Conservation (phyloP, 2,888 invertebrate genomes). For the Cheilosia variabilis region DNA sequence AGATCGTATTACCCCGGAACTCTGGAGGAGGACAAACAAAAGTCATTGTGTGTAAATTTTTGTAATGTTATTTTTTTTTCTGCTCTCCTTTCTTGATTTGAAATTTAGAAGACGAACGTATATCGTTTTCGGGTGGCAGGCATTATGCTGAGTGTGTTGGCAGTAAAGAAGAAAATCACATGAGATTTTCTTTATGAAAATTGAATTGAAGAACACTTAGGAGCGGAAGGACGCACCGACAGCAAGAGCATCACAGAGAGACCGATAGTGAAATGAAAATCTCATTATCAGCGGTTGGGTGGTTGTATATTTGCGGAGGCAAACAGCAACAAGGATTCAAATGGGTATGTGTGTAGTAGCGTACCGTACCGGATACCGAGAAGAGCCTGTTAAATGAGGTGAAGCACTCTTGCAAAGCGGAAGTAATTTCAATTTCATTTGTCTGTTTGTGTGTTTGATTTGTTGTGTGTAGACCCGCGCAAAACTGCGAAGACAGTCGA, state of each 20-base stretch:
- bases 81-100: conserved; percentile 11
- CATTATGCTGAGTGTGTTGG: conserved; percentile 42
- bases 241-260: conserved; percentile 8
- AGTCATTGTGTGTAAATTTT: conserved; percentile 47
- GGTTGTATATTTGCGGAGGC: conserved; percentile 9
- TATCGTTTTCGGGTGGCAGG: conserved; percentile 15
- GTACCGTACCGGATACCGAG: not conserved
- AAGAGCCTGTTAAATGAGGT: conserved; percentile 65
- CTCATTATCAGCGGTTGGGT: conserved; percentile 57
- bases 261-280: conserved; percentile 59
- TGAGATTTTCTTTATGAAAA: conserved; percentile 58
- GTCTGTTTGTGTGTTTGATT: conserved; percentile 29
- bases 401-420: conserved; percentile 60
- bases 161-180: conserved; percentile 54
- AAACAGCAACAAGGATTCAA: conserved; percentile 23
- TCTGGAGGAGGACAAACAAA: conserved; percentile 43
- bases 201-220: conserved; percentile 59
- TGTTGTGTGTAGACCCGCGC: conserved; percentile 1
- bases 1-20: conserved; percentile 42
- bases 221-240: not conserved
- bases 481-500: conserved; percentile 1
- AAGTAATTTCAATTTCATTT: conserved; percentile 73
- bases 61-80: not conserved
- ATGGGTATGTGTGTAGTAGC: conserved; percentile 7
- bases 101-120: conserved; percentile 27